Evolutionary conservation across 2,113 vertebrate genomes (phyloP).

Genomic region (Cyprinus carpio): DNA sequence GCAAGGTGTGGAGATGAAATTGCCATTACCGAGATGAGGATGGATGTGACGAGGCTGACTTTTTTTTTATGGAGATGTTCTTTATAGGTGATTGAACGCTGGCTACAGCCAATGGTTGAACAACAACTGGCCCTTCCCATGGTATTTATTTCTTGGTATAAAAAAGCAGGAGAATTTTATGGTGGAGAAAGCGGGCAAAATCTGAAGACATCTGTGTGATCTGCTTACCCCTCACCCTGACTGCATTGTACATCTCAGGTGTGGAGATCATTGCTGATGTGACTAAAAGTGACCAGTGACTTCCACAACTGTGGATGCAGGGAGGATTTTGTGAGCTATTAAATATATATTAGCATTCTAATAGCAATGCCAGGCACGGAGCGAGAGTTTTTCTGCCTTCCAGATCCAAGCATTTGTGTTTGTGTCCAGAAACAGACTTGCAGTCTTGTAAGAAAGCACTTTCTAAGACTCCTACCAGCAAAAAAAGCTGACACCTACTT

Average conservation of each 20-base stretch:
- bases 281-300: slow-evolving; percentile 19
- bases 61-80: slow-evolving; percentile 72
- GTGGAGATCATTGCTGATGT: slow-evolving; percentile 24
- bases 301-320: not conserved
- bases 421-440: slow-evolving; percentile 24
- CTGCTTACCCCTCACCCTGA: not conserved
- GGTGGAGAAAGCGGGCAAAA: not conserved
- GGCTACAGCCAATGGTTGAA: slow-evolving; percentile 71
- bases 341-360: slow-evolving; percentile 44
- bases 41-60: slow-evolving; percentile 72
- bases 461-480: slow-evolving; percentile 31
- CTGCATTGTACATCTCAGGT: slow-evolving; percentile 9
- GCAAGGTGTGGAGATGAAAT: slow-evolving; percentile 86
- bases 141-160: not conserved
- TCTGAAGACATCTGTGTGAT: not conserved
- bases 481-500: slow-evolving; percentile 48
- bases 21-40: slow-evolving; percentile 69
- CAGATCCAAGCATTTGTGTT: not conserved
- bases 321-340: slow-evolving; percentile 21
- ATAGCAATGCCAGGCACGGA: slow-evolving; percentile 33
- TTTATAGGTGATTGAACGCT: slow-evolving; percentile 64
- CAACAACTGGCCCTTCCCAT: slow-evolving; percentile 52
- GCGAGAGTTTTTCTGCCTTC: slow-evolving; percentile 11
- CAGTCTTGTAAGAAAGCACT: slow-evolving; percentile 22
- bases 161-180: not conserved